Evolutionary conservation across 1,140 invertebrate genomes (phyloP).

Genomic region (Pomacea maculata): DNA sequence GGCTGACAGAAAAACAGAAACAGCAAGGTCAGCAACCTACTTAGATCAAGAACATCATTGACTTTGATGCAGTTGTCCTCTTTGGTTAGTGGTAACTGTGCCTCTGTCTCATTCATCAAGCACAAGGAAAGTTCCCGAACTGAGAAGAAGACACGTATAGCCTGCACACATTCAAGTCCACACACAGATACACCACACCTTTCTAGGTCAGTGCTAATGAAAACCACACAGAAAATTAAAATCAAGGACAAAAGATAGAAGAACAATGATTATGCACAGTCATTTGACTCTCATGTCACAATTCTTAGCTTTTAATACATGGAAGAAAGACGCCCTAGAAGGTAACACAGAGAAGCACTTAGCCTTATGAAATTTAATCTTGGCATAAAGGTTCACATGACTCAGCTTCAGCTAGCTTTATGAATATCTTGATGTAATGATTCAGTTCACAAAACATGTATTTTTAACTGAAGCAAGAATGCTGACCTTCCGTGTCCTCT

Average conservation of each 20-base stretch:
- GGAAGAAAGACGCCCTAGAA: too few species aligned
- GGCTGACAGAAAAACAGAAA: conserved; percentile 15
- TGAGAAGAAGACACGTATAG: conserved; percentile 94
- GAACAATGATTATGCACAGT: too few species aligned
- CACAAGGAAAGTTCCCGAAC: conserved; percentile 85
- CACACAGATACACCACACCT: background rate
- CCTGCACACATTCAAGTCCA: conserved; percentile 63
- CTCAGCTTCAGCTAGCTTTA: too few species aligned
- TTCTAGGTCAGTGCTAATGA: too few species aligned
- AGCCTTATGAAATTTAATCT: too few species aligned
- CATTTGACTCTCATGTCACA: too few species aligned
- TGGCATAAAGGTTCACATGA: too few species aligned
- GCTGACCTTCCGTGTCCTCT: conserved; percentile 82
- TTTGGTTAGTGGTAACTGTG: conserved; percentile 90
- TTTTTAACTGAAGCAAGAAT: background rate
- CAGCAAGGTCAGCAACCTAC: conserved; percentile 71
- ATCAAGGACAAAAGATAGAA: too few species aligned
- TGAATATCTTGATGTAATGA: too few species aligned
- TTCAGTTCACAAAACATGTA: background rate
- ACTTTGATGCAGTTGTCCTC: conserved; percentile 89
- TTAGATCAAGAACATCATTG: conserved; percentile 91
- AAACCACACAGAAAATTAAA: too few species aligned
- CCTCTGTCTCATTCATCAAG: conserved; percentile 84
- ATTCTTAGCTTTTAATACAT: too few species aligned
- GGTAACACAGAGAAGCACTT: too few species aligned